Evolutionary conservation across 2,113 vertebrate species (phyloP), one percentile per base, ranked within the genome.

Genomic region (Nesogale talazaci): DNA sequence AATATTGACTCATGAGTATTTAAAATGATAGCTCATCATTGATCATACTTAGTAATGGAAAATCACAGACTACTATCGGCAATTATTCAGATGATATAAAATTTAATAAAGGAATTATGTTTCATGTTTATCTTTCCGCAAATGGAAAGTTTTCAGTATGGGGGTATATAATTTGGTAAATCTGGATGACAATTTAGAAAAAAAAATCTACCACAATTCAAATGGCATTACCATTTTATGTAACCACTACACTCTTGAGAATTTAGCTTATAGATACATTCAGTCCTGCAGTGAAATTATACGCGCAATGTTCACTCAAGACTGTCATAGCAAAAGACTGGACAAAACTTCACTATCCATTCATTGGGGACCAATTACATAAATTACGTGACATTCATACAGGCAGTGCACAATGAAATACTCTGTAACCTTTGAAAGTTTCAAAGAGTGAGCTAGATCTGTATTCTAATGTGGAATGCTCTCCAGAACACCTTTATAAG

Each of bases 121-220:
- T 83, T 72, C 81, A 34, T 93, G 81, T 78, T 84, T 84, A 92
- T 57, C 16, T 57, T 88, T 52, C 23, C 74, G 61, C 7, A 29
- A 86, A 74, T 31, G 82, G 31, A n/a, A n/a, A n/a, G n/a, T n/a
- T n/a, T n/a, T n/a, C n/a, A n/a, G n/a, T n/a, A n/a, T n/a, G n/a
- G 38, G n/a, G 34, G 12, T 67, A n/a, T 25, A 88, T 29, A 83
- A 94, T 87, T 40, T 80, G 65, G 79, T 70, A 87, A 59, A 56
- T 82, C 76, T 91, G 69, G 23, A 72, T 56, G 40, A 74, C 34
- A 95, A 93, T 36, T 93, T 40, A 88, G 52, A 80, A 10, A 15
- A 86, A 40, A 36, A 79, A 57, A 19, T 75, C n/a, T n/a, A 75
- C 82, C 19, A 83, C 61, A 87, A 83, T 83, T 69, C 38, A 90